Conservation (phyloP, 2,113 vertebrate genomes). For the Heterotilapia buettikoferi region DNA sequence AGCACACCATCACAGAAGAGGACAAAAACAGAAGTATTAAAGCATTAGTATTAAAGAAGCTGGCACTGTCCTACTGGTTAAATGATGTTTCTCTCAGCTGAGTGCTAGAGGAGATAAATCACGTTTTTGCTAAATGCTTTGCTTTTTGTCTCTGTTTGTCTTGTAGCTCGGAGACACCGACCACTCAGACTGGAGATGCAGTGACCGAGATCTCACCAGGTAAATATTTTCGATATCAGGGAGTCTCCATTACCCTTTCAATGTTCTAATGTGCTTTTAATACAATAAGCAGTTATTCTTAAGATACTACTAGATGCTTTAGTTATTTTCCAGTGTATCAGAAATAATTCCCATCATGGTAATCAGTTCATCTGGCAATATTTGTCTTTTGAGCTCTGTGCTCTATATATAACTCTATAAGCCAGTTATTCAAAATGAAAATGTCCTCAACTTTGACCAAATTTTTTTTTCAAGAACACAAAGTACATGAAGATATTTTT, state of each 20-base stretch:
- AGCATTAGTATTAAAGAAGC: neutral
- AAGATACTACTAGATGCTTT: neutral
- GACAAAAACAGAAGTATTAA: neutral
- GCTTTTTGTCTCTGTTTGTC: neutral
- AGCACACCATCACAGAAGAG: neutral
- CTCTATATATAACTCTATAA: too few species aligned
- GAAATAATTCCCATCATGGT: neutral
- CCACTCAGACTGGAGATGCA: neutral
- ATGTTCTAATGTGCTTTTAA: neutral
- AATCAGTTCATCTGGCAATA: neutral
- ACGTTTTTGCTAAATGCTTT: neutral
- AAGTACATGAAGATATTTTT: neutral
- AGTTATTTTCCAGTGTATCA: neutral
- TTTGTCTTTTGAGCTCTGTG: neutral
- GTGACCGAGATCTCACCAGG: neutral
- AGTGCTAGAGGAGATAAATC: neutral
- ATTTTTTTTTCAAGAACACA: too few species aligned
- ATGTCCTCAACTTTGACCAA: neutral
- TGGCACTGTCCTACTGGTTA: neutral
- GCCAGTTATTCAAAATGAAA: neutral
- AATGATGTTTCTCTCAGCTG: neutral
- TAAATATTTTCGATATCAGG: neutral
- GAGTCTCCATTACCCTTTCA: neutral
- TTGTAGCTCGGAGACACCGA: constrained; percentile 4
- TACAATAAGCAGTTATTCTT: neutral